Base-by-base conservation (phyloP, 1,140 invertebrate genomes). In the Drosophila yakuba region DNA sequence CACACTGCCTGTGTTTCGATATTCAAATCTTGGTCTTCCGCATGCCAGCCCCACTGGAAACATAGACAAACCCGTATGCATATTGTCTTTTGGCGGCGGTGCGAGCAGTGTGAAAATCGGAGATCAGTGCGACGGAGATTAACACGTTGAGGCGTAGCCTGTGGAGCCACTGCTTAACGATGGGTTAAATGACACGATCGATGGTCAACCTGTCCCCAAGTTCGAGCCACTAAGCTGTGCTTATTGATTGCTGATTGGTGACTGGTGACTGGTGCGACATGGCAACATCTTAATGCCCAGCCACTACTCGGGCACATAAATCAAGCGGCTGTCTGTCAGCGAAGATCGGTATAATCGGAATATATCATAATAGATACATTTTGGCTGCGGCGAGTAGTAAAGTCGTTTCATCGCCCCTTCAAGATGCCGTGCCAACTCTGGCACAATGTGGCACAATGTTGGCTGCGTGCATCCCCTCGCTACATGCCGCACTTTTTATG, bases 131-230 rank as follows among this genome's bases (percentile, higher is more conserved):
- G 63, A 41, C 50, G 44, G 14, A 80, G 83, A 88, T 86, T 88
- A 86, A 88, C 79, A 88, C 75, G 68, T 79, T 59, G 57, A 67
- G 44, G 36, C 36, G 36, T 10, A 38, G 28, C 28, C 28, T 32
- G 44, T 38, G 38, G 12, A 58, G 32, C 14, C 14, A 23, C 17
- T 50, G 66, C 56, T 25, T 4, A 23, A 47, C 38, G 67, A 56
- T 44, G 82, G 78, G 82, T 86, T 86, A 86, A 88, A 88, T 64
- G 82, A 82, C 82, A 88, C 82, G 44, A 60, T 63, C 78, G 83
- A 86, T 76, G 83, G 83, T 58, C 83, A 83, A 82, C 79, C 75
- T 86, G 83, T 86, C 61, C 45, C 51, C 75, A 71, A 58, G 48
- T 78, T 58, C 54, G 45, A 61, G 45, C n/a, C 59, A 47, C 52